A percentile compares a stretch with the other conserved stretches of the same genome.
phyloP scores from a whole-genome alignment of 2,113 vertebrate genomes.

The Hippocampus guttulatus region DNA sequence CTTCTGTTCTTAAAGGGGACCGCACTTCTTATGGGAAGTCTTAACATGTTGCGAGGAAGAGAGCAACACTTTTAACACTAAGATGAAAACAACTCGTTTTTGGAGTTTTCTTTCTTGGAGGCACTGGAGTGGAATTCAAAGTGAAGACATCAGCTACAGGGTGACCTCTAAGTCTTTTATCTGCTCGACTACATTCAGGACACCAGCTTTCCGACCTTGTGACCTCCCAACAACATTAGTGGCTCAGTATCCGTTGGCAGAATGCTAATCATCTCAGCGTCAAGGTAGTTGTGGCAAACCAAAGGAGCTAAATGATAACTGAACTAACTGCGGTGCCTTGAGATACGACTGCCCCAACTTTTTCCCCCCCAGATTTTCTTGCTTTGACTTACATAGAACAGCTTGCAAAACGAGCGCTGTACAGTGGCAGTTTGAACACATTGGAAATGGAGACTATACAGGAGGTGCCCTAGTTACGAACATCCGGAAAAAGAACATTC shows the following conservation, averaged over 20 bases:
- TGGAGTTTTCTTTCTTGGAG: not conserved
- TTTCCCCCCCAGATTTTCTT: too few relatives aligned
- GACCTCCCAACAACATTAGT: not conserved
- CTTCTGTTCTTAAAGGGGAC: constrained; percentile 8
- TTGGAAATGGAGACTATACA: too few relatives aligned
- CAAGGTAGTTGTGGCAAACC: too few relatives aligned
- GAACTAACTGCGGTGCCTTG: too few relatives aligned
- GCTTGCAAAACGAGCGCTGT: too few relatives aligned
- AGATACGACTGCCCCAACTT: too few relatives aligned
- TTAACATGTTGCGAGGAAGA: not conserved
- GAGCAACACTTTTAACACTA: not conserved
- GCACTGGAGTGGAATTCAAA: not conserved
- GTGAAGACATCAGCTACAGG: not conserved
- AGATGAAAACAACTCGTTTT: not conserved
- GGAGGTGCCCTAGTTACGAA: too few relatives aligned
- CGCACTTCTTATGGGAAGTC: not conserved
- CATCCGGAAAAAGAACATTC: too few relatives aligned
- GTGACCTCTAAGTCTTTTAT: constrained; percentile 2
- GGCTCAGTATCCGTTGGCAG: not conserved
- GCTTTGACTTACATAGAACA: too few relatives aligned
- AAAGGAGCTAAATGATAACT: constrained; percentile 1
- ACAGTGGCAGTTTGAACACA: too few relatives aligned
- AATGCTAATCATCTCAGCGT: not conserved
- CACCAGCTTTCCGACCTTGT: not conserved
- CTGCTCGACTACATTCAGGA: not conserved